Base-by-base conservation (phyloP, 1,140 invertebrate species). In the Paracyclopina nana region DNA sequence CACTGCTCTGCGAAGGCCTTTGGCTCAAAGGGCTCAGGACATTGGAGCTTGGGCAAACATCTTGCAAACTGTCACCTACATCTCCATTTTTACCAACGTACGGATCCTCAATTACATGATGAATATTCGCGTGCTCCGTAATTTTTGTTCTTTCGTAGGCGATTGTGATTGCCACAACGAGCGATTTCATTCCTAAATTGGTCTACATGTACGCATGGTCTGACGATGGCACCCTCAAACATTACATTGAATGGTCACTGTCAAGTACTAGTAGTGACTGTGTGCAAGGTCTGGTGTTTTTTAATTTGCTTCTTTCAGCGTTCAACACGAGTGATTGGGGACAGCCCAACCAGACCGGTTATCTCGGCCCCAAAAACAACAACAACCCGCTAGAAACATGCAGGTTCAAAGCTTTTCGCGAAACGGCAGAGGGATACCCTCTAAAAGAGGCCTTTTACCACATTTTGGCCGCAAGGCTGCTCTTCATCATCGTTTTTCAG, bases 151-250 rank as follows among this genome's bases (percentile, higher is more conserved):
- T 40, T n/a, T n/a, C n/a, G n/a, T n/a, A 95, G 88, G 92, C 82
- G 43, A 88, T 95, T 59, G 91, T 98, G 45, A 97, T 99, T 60
- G 92, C 92, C 29, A 98, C 98, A 68, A 96, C 92, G 2, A 96
- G 90, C 0, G 88, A 96, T 59, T 91, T 96, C 65, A 85, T 98
- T 55, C 91, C 92, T 12, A 75, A 81, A 42, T 59, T 95, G 38
- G 78, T 95, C 6, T 97, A 96, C 65, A 68, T 68, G 53, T 64
- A 73, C 29, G 63, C 65, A 4, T 68, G 74, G 11, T 75, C 72
- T 41, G 54, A 66, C 16, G 64, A 79, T 62, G 64, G 74, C 16
- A 71, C 68, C 12, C 60, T 90, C 40, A 58, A 74, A 8, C 80
- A 82, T 12, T 95, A 87, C 65, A 68, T 92, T 5, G 75, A 88